phyloP scores from a whole-genome alignment of 2,113 vertebrate species.

The Natator depressus region DNA sequence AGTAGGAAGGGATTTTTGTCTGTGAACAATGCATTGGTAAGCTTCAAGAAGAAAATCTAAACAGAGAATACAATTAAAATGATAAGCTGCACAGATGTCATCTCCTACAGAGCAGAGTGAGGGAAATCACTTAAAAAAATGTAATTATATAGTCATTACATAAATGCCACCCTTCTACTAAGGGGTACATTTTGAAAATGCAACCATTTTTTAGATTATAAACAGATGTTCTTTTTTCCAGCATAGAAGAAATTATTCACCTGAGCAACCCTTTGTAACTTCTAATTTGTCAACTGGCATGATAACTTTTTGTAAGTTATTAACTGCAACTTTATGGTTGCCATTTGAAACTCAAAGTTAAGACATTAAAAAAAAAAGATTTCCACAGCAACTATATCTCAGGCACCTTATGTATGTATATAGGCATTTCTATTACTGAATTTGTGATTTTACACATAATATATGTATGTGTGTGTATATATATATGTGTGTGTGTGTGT shows the following conservation, averaged over 20 bases:
- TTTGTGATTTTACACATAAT: background rate
- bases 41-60: background rate
- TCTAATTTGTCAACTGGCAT: constrained; percentile 2
- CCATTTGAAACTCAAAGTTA: constrained; percentile 26
- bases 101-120: background rate
- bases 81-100: background rate
- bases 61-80: constrained; percentile 15
- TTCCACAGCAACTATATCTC: background rate
- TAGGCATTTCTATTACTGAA: background rate
- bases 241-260: constrained; percentile 39
- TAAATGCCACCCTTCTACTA: constrained; percentile 1
- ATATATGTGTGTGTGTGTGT: background rate
- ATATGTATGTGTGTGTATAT: background rate
- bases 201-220: constrained; percentile 8
- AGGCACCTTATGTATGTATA: background rate
- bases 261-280: constrained; percentile 9
- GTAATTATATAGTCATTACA: constrained; percentile 35
- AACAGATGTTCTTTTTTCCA: constrained; percentile 53
- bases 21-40: constrained; percentile 28
- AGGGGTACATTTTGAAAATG: background rate
- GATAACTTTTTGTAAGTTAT: background rate
- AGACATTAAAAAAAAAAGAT: constrained; percentile 12
- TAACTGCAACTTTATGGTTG: constrained; percentile 24
- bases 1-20: constrained; percentile 10
- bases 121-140: background rate